These are phyloP conservation scores for Alexandromys fortis DNA, from an alignment of 2,113 vertebrate genomes.

Conservation along the genomic window DNA sequence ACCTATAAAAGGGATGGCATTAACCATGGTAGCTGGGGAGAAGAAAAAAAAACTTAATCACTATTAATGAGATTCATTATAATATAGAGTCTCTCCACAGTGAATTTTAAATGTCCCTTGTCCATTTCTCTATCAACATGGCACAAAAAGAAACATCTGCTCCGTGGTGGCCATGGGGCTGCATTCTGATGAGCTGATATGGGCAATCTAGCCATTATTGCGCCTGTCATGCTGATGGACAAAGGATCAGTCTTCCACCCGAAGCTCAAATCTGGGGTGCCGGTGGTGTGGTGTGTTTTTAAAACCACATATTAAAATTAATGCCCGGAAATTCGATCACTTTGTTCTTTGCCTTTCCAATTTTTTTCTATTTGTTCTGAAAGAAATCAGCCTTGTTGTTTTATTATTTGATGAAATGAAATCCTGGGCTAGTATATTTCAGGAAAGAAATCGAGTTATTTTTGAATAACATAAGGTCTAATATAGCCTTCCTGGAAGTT, in stretches of 20 bases:
- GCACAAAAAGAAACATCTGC: slow-evolving; percentile 65
- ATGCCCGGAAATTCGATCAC: slow-evolving; percentile 45
- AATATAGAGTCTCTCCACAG: slow-evolving; percentile 72
- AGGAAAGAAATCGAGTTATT: not conserved
- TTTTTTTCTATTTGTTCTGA: not conserved
- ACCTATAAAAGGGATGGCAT: slow-evolving; percentile 7
- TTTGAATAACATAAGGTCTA: not conserved
- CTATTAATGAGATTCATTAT: slow-evolving; percentile 75
- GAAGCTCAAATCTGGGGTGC: slow-evolving; percentile 11
- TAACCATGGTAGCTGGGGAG: not conserved
- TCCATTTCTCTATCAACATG: slow-evolving; percentile 65
- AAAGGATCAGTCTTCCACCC: slow-evolving; percentile 22
- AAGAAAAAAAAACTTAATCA: slow-evolving; percentile 60
- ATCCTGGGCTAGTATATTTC: not conserved
- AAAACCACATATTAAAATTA: slow-evolving; percentile 60
- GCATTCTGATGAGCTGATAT: slow-evolving; percentile 79
- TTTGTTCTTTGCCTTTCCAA: not conserved
- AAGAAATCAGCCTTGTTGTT: not conserved
- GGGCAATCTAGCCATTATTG: slow-evolving; percentile 60
- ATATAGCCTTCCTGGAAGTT: not conserved
- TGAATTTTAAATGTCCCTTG: slow-evolving; percentile 74
- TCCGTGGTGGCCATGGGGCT: not conserved
- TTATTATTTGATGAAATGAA: not conserved
- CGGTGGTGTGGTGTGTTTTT: slow-evolving; percentile 42
- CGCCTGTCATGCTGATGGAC: slow-evolving; percentile 24